Evolutionary conservation across 2,113 vertebrate species (phyloP).

Genomic region (Petromus typicus): DNA sequence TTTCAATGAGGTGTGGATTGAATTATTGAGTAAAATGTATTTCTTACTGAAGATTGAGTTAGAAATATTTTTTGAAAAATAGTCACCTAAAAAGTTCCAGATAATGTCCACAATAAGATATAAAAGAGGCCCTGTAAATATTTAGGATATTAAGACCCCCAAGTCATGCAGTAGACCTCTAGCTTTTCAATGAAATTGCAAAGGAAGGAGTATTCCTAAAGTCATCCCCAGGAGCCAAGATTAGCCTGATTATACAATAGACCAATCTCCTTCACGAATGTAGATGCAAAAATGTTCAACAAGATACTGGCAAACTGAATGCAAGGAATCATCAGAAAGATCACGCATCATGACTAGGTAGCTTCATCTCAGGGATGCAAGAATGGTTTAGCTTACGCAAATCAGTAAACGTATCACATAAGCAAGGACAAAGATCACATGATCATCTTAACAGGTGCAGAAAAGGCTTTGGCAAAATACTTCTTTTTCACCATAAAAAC

Average conservation of each 20-base stretch:
- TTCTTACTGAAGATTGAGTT: background rate
- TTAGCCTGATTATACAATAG: background rate
- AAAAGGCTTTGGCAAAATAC: background rate
- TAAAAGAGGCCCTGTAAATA: background rate
- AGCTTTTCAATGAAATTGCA: background rate
- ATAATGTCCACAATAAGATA: background rate
- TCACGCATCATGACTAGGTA: background rate
- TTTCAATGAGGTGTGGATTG: background rate
- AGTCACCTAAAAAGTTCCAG: background rate
- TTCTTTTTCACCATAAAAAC: background rate
- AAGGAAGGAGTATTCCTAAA: background rate
- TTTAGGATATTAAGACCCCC: background rate
- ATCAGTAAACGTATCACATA: background rate
- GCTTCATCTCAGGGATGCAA: background rate
- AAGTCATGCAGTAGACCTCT: background rate
- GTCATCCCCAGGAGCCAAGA: background rate
- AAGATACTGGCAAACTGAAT: background rate
- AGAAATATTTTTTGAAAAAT: constrained; percentile 4
- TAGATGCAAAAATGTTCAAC: background rate
- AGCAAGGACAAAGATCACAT: background rate
- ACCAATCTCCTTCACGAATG: background rate
- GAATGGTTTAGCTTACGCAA: background rate
- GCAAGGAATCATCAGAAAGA: background rate
- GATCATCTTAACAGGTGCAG: background rate
- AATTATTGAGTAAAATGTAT: background rate